A percentile compares a stretch with the other conserved stretches of the same genome.
Conservation (phyloP, 2,797 vertebrate genomes). For the Sebastolobus alascanus region DNA sequence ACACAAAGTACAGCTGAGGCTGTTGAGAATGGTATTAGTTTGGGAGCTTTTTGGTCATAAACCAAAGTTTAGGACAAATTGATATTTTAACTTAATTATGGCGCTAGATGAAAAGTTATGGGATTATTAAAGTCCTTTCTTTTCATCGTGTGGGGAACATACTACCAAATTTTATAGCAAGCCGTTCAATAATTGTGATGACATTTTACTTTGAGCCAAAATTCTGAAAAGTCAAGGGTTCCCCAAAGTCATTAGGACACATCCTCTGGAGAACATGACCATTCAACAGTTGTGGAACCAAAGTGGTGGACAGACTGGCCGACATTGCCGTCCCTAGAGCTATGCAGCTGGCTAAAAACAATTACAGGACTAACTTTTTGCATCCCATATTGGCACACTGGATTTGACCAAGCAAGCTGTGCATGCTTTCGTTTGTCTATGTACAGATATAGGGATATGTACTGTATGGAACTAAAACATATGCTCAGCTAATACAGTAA, state of each 20-base stretch:
- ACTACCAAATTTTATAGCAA: not conserved
- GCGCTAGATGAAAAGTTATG: not conserved
- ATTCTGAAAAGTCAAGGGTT: not conserved
- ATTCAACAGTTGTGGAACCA: not conserved
- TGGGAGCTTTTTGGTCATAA: not conserved
- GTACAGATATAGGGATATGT: not conserved
- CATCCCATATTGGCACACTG: not conserved
- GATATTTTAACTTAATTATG: not conserved
- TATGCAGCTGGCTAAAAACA: not conserved
- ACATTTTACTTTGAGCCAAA: not conserved
- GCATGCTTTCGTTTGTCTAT: not conserved
- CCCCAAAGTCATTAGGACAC: not conserved
- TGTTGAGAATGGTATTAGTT: constrained; percentile 1
- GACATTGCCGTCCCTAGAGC: not conserved
- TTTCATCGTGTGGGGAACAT: not conserved
- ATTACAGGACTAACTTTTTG: not conserved
- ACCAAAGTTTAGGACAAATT: not conserved
- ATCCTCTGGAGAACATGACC: not conserved
- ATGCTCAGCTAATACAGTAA: constrained; percentile 6
- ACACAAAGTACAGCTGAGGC: not conserved
- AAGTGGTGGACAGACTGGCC: not conserved
- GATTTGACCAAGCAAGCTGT: not conserved
- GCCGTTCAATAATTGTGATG: not conserved
- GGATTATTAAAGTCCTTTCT: not conserved
- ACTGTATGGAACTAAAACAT: not conserved